phyloP scores from a whole-genome alignment of 1,140 invertebrate genomes.

The Ostrea edulis region DNA sequence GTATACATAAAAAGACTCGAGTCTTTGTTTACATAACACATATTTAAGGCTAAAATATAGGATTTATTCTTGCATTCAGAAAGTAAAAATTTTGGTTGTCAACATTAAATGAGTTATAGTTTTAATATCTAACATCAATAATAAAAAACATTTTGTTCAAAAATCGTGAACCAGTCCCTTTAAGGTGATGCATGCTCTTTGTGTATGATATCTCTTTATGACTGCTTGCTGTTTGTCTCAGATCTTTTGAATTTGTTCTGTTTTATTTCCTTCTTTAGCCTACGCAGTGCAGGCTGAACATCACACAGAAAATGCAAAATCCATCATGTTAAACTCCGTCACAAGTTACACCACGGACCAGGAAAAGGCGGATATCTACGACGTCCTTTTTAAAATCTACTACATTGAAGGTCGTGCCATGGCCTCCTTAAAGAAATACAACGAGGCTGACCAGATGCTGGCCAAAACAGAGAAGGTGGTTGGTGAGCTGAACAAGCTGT shows the following conservation, averaged over 20 bases:
- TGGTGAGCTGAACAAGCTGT: conserved; percentile 67
- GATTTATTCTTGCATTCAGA: too few species aligned
- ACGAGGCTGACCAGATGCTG: conserved; percentile 73
- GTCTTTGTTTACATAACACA: too few species aligned
- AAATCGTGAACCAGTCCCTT: too few species aligned
- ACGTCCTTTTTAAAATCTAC: conserved; percentile 71
- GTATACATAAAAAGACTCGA: too few species aligned
- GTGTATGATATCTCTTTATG: background rate
- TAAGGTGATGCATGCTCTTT: too few species aligned
- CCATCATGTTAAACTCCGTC: conserved; percentile 72
- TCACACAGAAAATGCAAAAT: conserved; percentile 73
- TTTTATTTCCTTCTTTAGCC: conserved; percentile 58
- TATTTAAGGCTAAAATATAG: too few species aligned
- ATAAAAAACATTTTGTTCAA: too few species aligned
- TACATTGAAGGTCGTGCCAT: conserved; percentile 70
- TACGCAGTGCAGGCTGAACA: conserved; percentile 74
- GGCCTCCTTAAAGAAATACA: conserved; percentile 72
- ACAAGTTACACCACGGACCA: conserved; percentile 64
- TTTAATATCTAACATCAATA: too few species aligned
- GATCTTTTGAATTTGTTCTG: background rate
- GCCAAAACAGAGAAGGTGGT: conserved; percentile 72
- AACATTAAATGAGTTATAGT: too few species aligned
- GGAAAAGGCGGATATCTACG: conserved; percentile 72
- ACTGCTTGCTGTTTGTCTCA: background rate
- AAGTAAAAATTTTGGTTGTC: too few species aligned